Evolutionary conservation across 2,797 vertebrate species (phyloP).

Genomic region (Cephalopachus bancanus): DNA sequence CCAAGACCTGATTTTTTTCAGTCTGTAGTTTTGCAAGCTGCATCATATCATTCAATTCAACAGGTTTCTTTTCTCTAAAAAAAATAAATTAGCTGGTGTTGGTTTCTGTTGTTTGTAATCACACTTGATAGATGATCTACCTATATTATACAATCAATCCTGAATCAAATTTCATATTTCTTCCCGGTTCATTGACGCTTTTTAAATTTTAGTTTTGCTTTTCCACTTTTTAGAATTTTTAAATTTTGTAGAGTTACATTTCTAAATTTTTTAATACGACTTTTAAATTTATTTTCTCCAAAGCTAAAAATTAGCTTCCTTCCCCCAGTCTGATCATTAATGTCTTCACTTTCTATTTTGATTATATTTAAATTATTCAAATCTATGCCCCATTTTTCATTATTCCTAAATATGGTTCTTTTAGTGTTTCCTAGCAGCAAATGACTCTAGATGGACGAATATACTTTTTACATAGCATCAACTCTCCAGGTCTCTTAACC

Average conservation of each 20-base stretch:
- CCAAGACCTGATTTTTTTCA: neutral
- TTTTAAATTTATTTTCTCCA: neutral
- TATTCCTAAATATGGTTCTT: neutral
- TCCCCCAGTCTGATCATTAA: neutral
- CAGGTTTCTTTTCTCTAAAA: neutral
- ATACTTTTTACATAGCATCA: constrained; percentile 7
- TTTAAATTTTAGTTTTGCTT: neutral
- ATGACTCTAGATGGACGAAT: neutral
- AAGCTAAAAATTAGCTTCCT: constrained; percentile 31
- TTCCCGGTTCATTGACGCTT: neutral
- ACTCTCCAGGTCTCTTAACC: neutral
- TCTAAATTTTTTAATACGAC: neutral
- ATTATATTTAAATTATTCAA: neutral
- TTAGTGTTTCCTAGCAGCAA: neutral
- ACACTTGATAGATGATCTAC: neutral
- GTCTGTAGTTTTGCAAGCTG: constrained; percentile 33
- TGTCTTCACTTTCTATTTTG: constrained; percentile 34
- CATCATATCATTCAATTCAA: neutral
- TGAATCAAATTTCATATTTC: constrained; percentile 8
- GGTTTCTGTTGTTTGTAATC: constrained; percentile 42
- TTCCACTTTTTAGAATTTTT: neutral
- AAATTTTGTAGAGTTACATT: neutral
- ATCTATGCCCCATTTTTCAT: constrained; percentile 35
- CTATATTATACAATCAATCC: neutral
- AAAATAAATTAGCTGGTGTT: neutral